Conservation (phyloP, 2,888 invertebrate genomes). For the Zaprionus obscuricornis region DNA sequence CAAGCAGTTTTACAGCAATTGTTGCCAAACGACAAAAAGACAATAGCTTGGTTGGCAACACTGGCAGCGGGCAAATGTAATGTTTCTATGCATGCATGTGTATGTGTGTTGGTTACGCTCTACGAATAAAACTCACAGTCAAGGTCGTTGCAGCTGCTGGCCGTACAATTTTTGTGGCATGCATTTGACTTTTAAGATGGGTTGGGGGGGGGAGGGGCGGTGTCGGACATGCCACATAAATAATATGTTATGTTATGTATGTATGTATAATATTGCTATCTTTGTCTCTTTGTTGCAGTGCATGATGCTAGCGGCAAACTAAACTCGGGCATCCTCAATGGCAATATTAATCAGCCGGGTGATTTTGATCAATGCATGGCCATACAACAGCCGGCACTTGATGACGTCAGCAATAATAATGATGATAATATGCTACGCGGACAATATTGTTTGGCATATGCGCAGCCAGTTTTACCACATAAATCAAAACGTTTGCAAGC, state of each 20-base stretch:
- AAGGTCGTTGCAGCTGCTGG: slow-evolving; percentile 50
- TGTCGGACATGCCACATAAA: slow-evolving; percentile 21
- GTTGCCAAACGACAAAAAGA: too few relatives aligned
- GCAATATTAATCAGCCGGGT: slow-evolving; percentile 88
- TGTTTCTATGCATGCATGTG: too few relatives aligned
- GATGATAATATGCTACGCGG: slow-evolving; percentile 80
- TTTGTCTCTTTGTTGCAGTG: slow-evolving; percentile 83
- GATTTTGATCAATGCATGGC: slow-evolving; percentile 84
- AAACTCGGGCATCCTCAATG: slow-evolving; percentile 87
- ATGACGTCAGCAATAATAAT: slow-evolving; percentile 30
- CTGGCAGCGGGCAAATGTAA: too few relatives aligned
- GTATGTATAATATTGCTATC: background rate
- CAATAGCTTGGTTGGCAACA: too few relatives aligned
- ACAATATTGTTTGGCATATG: slow-evolving; percentile 87
- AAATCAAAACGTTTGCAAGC: slow-evolving; percentile 84
- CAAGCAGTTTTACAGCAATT: too few relatives aligned
- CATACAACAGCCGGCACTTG: slow-evolving; percentile 57
- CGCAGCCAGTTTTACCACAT: slow-evolving; percentile 85
- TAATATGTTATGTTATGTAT: too few relatives aligned
- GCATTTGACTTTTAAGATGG: slow-evolving; percentile 2
- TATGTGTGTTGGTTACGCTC: background rate
- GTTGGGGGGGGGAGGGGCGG: too few relatives aligned
- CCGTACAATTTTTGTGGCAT: slow-evolving; percentile 15
- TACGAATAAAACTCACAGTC: slow-evolving; percentile 67
- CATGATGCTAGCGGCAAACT: slow-evolving; percentile 88